Conservation (phyloP, 2,888 invertebrate genomes). For the Ferrisia virgata region DNA sequence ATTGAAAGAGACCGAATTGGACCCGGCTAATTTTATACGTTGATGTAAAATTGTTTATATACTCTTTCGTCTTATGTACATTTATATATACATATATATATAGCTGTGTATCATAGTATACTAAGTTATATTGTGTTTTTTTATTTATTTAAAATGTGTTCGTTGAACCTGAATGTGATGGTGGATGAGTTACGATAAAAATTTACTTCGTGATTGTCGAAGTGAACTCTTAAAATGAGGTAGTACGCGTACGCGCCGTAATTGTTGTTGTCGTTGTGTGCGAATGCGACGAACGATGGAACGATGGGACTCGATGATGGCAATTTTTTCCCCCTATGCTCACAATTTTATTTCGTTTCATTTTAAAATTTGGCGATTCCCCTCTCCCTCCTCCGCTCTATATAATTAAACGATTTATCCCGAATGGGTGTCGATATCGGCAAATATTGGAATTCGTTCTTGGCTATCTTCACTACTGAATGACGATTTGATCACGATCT, state of each 20-base stretch:
- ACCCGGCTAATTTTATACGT: conserved; percentile 19
- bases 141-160: conserved; percentile 11
- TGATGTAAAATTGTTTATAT: conserved; percentile 14
- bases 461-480: not conserved
- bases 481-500: not conserved
- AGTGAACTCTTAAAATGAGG: not conserved
- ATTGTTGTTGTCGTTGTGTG: not conserved
- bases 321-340: not conserved
- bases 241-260: not conserved
- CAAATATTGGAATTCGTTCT: not conserved
- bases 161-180: not conserved
- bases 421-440: not conserved
- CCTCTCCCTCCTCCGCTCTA: not conserved
- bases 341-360: no score
- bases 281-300: not conserved
- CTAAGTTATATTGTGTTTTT: not conserved
- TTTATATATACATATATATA: not conserved
- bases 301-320: not conserved
- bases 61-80: not conserved
- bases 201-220: not conserved
- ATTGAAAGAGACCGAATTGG: conserved; percentile 9
- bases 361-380: no score
- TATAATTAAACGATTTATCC: not conserved
- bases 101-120: not conserved
- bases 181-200: not conserved